Conservation (phyloP, 2,888 invertebrate genomes). For the Strigamia crassipes region DNA sequence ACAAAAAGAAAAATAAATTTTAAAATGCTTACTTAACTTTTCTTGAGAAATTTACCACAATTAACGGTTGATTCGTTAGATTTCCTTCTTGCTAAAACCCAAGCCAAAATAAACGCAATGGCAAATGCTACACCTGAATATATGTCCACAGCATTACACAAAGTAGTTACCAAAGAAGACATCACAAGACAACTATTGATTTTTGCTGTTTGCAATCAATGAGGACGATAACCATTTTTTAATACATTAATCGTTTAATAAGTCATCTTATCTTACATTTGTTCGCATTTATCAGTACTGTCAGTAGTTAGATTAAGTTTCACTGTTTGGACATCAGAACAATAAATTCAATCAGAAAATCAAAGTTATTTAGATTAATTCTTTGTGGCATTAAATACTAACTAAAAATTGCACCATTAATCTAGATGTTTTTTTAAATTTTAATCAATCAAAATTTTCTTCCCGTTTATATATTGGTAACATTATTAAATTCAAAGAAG, state of each 20-base stretch:
- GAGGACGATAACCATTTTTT: not conserved
- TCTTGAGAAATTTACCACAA: not conserved
- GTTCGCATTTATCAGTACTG: not conserved
- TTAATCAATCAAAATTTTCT: too few relatives aligned
- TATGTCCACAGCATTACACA: not conserved
- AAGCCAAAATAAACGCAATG: not conserved
- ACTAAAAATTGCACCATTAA: too few relatives aligned
- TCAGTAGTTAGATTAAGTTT: too few relatives aligned
- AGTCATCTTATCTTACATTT: not conserved
- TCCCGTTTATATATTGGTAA: too few relatives aligned
- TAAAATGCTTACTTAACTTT: not conserved
- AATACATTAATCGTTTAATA: constrained; percentile 2
- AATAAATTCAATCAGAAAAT: too few relatives aligned
- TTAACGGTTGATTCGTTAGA: not conserved
- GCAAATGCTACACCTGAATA: not conserved
- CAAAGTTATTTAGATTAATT: too few relatives aligned
- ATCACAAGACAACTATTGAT: too few relatives aligned
- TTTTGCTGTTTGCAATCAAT: not conserved
- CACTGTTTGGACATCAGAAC: too few relatives aligned
- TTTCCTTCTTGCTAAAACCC: not conserved
- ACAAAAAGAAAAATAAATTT: not conserved
- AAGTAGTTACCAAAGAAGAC: not conserved
- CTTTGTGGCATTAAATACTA: not conserved
- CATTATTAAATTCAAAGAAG: too few relatives aligned
- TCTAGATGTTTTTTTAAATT: too few relatives aligned